Evolutionary conservation across 2,797 vertebrate species (phyloP).

Genomic region (Tympanoctomys barrerae): DNA sequence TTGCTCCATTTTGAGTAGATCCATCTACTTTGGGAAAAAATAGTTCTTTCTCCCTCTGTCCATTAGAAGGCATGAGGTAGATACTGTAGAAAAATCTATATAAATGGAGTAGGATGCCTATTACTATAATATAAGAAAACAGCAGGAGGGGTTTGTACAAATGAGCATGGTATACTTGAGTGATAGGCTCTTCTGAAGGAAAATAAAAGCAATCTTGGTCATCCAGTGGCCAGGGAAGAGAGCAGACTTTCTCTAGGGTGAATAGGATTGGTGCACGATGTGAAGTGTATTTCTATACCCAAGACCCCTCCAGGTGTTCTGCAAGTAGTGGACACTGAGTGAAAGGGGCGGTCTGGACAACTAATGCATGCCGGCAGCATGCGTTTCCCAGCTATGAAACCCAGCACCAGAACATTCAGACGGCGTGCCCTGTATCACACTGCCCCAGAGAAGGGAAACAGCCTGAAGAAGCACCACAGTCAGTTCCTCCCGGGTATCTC

Average conservation of each 20-base stretch:
- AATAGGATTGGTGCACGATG: neutral
- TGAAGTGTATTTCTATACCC: neutral
- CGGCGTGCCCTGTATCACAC: neutral
- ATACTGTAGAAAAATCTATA: neutral
- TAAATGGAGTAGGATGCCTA: neutral
- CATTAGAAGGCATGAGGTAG: neutral
- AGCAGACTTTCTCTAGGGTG: neutral
- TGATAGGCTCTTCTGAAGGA: constrained; percentile 35
- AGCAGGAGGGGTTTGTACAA: neutral
- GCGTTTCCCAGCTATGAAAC: neutral
- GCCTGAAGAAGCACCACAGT: neutral
- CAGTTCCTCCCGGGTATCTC: neutral
- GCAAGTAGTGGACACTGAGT: neutral
- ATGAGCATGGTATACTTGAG: neutral
- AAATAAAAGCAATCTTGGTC: neutral
- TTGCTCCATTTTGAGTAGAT: neutral
- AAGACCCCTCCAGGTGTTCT: neutral
- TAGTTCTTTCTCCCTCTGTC: neutral
- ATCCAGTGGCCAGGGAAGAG: neutral
- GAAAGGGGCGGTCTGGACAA: neutral
- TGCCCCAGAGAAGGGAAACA: neutral
- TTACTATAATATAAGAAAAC: constrained; percentile 17
- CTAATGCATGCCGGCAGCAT: neutral
- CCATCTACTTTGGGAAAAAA: neutral
- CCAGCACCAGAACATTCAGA: neutral